Conservation (phyloP, 2,797 vertebrate genomes). For the Cryptoprocta ferox region DNA sequence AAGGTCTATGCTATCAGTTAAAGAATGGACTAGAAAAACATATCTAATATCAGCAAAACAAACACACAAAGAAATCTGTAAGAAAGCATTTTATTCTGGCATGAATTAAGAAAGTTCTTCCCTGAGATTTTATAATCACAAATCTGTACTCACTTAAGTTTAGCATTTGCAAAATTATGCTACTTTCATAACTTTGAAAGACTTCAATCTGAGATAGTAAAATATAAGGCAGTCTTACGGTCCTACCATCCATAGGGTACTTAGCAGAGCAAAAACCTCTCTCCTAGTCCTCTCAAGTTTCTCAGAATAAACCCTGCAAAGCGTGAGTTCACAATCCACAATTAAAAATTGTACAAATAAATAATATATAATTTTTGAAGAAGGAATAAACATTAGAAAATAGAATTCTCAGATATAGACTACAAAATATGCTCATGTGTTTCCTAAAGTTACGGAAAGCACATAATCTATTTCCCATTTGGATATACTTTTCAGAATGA, state of each 20-base stretch:
- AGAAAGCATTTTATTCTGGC: neutral
- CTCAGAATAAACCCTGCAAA: neutral
- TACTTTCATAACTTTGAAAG: neutral
- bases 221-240: neutral
- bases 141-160: neutral
- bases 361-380: neutral
- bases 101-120: neutral
- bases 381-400: neutral
- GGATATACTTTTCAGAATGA: neutral
- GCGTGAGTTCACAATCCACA: neutral
- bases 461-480: neutral
- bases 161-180: neutral
- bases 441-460: neutral
- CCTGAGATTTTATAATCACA: neutral
- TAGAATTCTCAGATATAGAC: neutral
- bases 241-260: neutral
- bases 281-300: neutral
- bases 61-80: neutral
- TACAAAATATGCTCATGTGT: neutral
- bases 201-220: neutral
- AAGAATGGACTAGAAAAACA: neutral
- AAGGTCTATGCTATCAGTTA: neutral
- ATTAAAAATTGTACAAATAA: neutral
- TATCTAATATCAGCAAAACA: neutral
- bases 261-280: neutral